Conservation (phyloP, 2,888 invertebrate genomes). For the Gandaritis pyraliata region DNA sequence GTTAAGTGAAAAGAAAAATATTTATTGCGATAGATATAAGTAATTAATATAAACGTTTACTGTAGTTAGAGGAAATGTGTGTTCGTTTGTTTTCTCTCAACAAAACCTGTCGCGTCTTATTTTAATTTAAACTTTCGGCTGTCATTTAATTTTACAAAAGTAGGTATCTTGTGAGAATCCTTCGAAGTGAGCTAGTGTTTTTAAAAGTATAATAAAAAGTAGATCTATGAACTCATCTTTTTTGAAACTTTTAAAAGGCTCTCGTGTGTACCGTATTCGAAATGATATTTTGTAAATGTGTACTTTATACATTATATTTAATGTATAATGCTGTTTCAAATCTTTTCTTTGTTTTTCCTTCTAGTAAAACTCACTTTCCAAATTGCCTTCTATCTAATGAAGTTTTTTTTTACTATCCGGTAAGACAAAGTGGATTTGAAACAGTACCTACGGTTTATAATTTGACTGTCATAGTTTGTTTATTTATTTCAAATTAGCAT, state of each 20-base stretch:
- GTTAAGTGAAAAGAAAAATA: slow-evolving; percentile 80
- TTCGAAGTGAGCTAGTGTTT: slow-evolving; percentile 53
- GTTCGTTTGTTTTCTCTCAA: slow-evolving; percentile 43
- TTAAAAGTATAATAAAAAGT: slow-evolving; percentile 49
- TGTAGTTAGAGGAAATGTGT: slow-evolving; percentile 64
- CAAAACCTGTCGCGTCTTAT: slow-evolving; percentile 34
- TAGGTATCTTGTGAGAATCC: slow-evolving; percentile 44
- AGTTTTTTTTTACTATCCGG: slow-evolving; percentile 25
- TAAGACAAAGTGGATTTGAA: slow-evolving; percentile 35
- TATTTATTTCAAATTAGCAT: slow-evolving; percentile 65
- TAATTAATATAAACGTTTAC: slow-evolving; percentile 76
- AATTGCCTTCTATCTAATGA: slow-evolving; percentile 29
- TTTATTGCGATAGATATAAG: slow-evolving; percentile 77
- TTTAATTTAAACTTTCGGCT: slow-evolving; percentile 39
- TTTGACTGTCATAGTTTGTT: slow-evolving; percentile 63
- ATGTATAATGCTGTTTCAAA: slow-evolving; percentile 50
- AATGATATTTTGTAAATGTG: slow-evolving; percentile 78
- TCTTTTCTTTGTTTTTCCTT: slow-evolving; percentile 27
- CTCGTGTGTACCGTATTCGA: slow-evolving; percentile 56
- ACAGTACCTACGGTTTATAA: slow-evolving; percentile 52
- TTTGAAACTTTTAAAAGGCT: slow-evolving; percentile 75
- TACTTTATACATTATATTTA: slow-evolving; percentile 82
- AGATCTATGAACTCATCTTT: slow-evolving; percentile 60
- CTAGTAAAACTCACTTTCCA: slow-evolving; percentile 21
- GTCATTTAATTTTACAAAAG: slow-evolving; percentile 40